Evolutionary conservation across 2,888 invertebrate species (phyloP).

Genomic region (Amblyteles armatorius): DNA sequence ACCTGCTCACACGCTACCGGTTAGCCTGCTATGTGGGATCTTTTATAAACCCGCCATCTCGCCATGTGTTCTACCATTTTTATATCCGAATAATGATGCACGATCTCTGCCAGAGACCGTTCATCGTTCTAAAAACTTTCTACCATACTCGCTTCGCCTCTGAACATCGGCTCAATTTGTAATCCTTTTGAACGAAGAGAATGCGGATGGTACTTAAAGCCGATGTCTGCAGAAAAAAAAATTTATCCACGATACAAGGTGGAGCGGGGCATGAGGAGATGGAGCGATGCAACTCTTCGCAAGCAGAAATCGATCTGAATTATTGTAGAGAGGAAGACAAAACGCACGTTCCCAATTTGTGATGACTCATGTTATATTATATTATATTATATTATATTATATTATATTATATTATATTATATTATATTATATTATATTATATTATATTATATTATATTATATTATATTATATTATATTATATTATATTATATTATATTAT

Average conservation of each 20-base stretch:
- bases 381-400: no score
- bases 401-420: no score
- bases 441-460: no score
- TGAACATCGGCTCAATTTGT: slow-evolving; percentile 30
- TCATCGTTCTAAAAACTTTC: slow-evolving; percentile 39
- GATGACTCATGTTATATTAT: no score
- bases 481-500: no score
- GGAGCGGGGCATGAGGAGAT: no score
- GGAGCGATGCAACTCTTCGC: background rate
- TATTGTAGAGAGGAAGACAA: no score
- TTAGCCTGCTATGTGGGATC: background rate
- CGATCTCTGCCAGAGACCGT: slow-evolving; percentile 34
- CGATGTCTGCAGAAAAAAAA: background rate
- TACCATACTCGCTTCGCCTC: background rate
- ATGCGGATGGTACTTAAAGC: slow-evolving; percentile 5
- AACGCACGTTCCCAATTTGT: no score
- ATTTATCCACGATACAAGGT: background rate
- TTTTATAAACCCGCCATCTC: slow-evolving; percentile 1
- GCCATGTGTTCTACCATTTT: slow-evolving; percentile 20
- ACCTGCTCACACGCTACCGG: background rate
- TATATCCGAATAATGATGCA: slow-evolving; percentile 52
- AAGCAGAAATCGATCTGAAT: background rate
- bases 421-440: no score
- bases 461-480: no score
- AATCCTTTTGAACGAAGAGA: slow-evolving; percentile 4